These are phyloP conservation scores for Rhagium mordax DNA, from an alignment of 2,888 invertebrate genomes.

Conservation along the genomic window DNA sequence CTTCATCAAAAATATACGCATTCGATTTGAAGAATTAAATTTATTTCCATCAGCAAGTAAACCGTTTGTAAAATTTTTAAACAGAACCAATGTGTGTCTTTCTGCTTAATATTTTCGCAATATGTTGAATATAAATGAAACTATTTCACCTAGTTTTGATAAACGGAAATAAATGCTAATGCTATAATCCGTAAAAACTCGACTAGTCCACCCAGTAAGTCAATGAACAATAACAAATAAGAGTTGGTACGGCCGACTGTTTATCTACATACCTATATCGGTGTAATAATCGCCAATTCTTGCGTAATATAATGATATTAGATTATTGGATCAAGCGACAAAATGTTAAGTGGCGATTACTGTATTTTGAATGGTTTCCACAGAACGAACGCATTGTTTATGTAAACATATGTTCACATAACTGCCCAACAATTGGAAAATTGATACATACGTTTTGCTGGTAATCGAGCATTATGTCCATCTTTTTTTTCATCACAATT, in stretches of 20 bases:
- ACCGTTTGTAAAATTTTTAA: no score
- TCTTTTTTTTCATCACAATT: no score
- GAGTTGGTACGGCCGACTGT: background rate
- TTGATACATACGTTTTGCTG: no score
- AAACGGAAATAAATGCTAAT: background rate
- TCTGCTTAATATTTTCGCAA: no score
- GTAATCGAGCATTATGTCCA: no score
- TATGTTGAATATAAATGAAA: no score
- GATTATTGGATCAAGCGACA: background rate
- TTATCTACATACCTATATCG: background rate
- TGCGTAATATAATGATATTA: background rate
- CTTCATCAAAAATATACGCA: no score
- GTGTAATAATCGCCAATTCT: constrained; percentile 2
- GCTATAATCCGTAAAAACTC: constrained; percentile 8
- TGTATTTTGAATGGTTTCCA: background rate
- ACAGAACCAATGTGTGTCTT: no score
- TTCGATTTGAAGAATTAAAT: no score
- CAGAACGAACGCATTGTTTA: background rate
- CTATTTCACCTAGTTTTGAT: background rate
- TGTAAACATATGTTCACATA: no score
- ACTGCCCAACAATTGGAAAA: background rate
- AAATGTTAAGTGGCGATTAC: background rate
- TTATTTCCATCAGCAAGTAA: no score
- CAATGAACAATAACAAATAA: constrained; percentile 23
- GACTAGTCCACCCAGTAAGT: constrained; percentile 19